Conservation (phyloP, 2,113 vertebrate genomes). For the Stictonetta naevosa region DNA sequence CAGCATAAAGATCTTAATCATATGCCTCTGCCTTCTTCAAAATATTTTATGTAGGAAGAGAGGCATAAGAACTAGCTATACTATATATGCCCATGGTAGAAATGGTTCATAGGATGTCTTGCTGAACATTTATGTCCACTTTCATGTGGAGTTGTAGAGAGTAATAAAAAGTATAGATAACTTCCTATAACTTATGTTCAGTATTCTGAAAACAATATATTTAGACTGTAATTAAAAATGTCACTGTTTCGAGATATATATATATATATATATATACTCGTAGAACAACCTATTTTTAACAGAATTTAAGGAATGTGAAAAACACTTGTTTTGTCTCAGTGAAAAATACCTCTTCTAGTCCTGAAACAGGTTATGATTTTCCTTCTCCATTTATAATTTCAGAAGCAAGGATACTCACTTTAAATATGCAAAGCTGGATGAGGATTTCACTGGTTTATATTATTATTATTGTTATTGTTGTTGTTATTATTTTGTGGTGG, state of each 20-base stretch:
- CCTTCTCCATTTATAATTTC: background rate
- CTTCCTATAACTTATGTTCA: background rate
- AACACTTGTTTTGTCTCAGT: background rate
- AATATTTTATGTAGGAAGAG: background rate
- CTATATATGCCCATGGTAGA: rapidly evolving
- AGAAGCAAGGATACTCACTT: background rate
- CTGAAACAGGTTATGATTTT: background rate
- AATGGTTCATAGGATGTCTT: background rate
- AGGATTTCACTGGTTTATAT: background rate
- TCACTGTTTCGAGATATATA: background rate
- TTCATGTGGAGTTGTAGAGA: background rate
- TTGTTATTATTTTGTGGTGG: background rate
- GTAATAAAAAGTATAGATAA: background rate
- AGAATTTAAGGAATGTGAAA: background rate
- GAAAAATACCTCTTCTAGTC: background rate
- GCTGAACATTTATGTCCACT: background rate
- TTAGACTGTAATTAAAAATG: background rate
- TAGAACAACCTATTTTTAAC: background rate
- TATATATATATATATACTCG: too few relatives aligned
- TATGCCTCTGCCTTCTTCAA: background rate
- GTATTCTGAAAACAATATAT: background rate
- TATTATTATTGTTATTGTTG: background rate
- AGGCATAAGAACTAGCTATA: background rate
- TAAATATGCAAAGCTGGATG: background rate
- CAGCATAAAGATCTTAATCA: background rate